Base-by-base conservation (phyloP, 2,888 invertebrate species). In the Anagyrus pseudococci region DNA sequence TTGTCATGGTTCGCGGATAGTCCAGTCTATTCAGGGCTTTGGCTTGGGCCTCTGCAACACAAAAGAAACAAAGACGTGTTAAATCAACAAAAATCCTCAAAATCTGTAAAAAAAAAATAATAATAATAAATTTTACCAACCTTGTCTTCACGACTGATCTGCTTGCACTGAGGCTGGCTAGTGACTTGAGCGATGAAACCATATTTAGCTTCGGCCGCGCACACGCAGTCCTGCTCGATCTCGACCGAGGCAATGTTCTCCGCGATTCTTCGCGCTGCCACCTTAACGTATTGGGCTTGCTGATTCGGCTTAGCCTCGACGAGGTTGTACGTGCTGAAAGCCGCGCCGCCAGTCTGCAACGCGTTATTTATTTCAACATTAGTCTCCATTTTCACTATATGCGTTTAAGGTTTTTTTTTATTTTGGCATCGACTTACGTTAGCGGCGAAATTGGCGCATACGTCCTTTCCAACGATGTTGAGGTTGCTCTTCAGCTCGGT, bases 371-470 rank as follows among this genome's bases (percentile, higher is more conserved):
- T 2, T 6, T 17, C 6, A 26, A 53, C 15, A 8, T 25, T 1
- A 26, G 46, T 23, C 15, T 52, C 22, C 4, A 58, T 26, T 17
- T 26, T 47, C n/a, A 3, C 37, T 33, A 56, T 8, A 33, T 33
- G 13, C 13, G 33, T 33, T 33, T 8, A 33, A 33, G 13, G 33
- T 33, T 33, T 33, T 8, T 33, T 33, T 33, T 6, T 8, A 13
- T 33, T 33, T 33, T n/a, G n/a, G 13, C 8, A 37, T 13, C 13
- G 37, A 83, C 85, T 85, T 72, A 90, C 89, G 60, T 83, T 80
- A 62, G 88, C 82, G 10, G 88, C 85, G 69, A 89, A 87, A 64
- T 87, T 87, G 37, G 87, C 84, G 78, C 93, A 93, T 71, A 86
- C 84, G 73, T 91, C 89, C 17, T 75, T 71, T 19, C 82, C 67